phyloP scores from a whole-genome alignment of 1,140 invertebrate species.

The Bombus polaris region DNA sequence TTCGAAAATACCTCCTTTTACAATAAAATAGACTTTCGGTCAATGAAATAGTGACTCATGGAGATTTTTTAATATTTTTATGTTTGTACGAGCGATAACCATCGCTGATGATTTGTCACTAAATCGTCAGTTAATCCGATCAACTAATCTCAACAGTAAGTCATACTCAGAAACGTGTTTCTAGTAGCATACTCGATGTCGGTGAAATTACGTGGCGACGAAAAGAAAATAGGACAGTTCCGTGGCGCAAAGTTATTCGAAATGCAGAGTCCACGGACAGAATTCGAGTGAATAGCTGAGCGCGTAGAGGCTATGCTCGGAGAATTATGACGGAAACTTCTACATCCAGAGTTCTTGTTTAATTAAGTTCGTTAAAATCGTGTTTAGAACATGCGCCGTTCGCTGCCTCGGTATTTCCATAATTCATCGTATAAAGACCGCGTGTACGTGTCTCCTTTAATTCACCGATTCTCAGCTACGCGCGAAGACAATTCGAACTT shows the following conservation, averaged over 20 bases:
- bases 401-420: constrained; percentile 28
- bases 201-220: neutral
- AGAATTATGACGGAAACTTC: constrained; percentile 33
- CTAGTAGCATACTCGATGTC: no score
- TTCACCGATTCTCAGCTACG: neutral
- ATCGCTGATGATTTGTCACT: neutral
- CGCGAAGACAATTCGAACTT: neutral
- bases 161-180: neutral
- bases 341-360: constrained; percentile 22
- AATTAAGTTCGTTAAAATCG: constrained; percentile 50
- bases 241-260: neutral
- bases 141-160: neutral
- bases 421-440: constrained; percentile 32
- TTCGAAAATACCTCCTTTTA: neutral
- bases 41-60: no score
- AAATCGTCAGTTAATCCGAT: neutral
- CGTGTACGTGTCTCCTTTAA: constrained; percentile 30
- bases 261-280: neutral
- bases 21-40: no score
- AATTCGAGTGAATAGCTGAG: neutral
- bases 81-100: neutral
- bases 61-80: neutral
- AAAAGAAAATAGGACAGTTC: neutral
- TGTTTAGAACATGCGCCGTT: constrained; percentile 24
- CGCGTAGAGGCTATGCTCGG: neutral